Conservation (phyloP, 2,888 invertebrate species). For the Argyresthia goedartella region DNA sequence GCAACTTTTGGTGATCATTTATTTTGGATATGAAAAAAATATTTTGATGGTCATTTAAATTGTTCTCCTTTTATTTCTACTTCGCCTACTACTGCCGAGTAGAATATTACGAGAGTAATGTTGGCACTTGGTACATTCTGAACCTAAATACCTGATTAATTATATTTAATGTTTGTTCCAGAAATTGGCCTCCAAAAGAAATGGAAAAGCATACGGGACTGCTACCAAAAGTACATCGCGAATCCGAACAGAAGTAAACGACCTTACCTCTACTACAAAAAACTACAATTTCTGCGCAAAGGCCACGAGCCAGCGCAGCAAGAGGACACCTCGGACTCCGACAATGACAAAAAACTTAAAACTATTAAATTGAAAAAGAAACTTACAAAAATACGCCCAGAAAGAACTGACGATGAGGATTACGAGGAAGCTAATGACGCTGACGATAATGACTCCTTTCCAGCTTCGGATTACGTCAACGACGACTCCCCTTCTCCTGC, state of each 20-base stretch:
- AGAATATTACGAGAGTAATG: no score
- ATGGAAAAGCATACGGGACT: slow-evolving; percentile 61
- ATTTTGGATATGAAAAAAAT: no score
- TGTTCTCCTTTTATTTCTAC: no score
- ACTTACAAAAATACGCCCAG: slow-evolving; percentile 12
- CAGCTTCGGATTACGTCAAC: no score
- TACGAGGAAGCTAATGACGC: slow-evolving; percentile 16
- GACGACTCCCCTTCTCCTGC: no score
- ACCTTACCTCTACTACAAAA: slow-evolving; percentile 34
- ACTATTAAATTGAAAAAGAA: slow-evolving; percentile 22
- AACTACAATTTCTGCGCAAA: slow-evolving; percentile 44
- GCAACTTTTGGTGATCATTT: no score
- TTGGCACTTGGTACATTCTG: no score
- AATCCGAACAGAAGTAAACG: slow-evolving; percentile 23
- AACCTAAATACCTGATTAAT: no score
- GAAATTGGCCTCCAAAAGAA: slow-evolving; percentile 41
- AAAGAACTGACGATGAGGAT: slow-evolving; percentile 8
- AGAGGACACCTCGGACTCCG: slow-evolving; percentile 12
- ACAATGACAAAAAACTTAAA: no score
- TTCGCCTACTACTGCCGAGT: no score
- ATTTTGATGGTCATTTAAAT: no score
- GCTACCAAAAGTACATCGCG: slow-evolving; percentile 31
- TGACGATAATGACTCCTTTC: slow-evolving; percentile 6
- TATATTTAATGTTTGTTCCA: no score
- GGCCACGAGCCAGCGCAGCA: slow-evolving; percentile 18